Evolutionary conservation across 2,797 vertebrate species (phyloP).

Genomic region (Parauchenoglanis punctatus): DNA sequence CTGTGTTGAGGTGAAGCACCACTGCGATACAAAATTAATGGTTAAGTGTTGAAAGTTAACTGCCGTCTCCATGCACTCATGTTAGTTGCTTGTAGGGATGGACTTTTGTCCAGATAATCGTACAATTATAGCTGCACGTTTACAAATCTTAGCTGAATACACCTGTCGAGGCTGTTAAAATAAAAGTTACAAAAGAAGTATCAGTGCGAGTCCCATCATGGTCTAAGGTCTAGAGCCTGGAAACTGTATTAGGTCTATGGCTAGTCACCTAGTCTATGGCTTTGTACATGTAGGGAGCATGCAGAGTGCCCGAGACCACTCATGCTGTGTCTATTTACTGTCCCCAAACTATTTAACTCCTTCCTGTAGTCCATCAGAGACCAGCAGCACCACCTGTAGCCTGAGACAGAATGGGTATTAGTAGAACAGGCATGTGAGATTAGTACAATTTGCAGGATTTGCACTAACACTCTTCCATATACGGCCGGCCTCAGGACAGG

Average conservation of each 20-base stretch:
- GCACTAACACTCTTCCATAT: not conserved
- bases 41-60: not conserved
- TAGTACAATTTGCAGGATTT: not conserved
- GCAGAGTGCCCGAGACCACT: not conserved
- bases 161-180: not conserved
- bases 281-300: not conserved
- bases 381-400: conserved; percentile 63
- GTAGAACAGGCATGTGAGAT: not conserved
- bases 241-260: not conserved
- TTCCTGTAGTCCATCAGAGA: conserved; percentile 44
- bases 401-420: not conserved
- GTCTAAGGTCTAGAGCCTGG: too few species aligned
- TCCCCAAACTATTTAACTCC: not conserved
- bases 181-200: not conserved
- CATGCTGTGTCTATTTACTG: not conserved
- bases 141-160: not conserved
- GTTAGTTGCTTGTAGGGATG: not conserved
- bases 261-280: not conserved
- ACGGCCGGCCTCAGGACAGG: not conserved
- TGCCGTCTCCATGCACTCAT: not conserved
- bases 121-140: not conserved
- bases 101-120: not conserved
- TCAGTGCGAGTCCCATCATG: not conserved
- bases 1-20: not conserved
- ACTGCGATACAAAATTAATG: not conserved